Conservation (phyloP, 2,797 vertebrate species). For the Otolemur crassicaudatus region DNA sequence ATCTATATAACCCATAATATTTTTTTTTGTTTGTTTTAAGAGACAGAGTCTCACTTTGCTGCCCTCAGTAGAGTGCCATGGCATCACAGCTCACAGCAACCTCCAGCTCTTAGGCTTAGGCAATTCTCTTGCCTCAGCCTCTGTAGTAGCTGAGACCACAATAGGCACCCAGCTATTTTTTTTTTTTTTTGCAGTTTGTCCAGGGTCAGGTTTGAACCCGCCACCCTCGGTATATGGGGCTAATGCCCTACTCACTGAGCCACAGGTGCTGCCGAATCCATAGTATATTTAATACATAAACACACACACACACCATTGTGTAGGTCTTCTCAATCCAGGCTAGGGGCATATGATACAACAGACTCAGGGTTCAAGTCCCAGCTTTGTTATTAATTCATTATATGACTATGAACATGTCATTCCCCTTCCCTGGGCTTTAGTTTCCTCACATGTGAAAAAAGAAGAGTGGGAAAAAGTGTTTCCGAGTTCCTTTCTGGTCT, state of each 20-base stretch:
- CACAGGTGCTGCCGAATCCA: no score
- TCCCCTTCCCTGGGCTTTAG: not conserved
- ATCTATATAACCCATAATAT: rapidly evolving
- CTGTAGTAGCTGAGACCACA: no score
- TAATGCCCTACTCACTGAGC: no score
- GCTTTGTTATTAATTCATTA: not conserved
- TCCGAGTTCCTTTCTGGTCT: not conserved
- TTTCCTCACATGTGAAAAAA: not conserved
- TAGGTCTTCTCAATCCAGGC: not conserved
- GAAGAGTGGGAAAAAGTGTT: not conserved
- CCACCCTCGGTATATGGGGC: no score
- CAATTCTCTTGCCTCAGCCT: no score
- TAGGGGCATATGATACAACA: not conserved
- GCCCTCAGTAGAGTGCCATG: no score
- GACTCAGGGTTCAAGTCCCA: not conserved
- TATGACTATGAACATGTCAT: not conserved
- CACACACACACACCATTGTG: not conserved
- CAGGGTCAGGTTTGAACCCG: no score
- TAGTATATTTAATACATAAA: not conserved
- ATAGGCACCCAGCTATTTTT: no score
- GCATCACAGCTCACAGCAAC: no score
- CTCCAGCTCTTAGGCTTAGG: no score
- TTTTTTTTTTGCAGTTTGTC: no score
- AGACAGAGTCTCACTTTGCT: no score
- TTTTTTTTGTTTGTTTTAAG: not conserved